Conservation (phyloP, 2,797 vertebrate genomes). For the Botia almorhae region DNA sequence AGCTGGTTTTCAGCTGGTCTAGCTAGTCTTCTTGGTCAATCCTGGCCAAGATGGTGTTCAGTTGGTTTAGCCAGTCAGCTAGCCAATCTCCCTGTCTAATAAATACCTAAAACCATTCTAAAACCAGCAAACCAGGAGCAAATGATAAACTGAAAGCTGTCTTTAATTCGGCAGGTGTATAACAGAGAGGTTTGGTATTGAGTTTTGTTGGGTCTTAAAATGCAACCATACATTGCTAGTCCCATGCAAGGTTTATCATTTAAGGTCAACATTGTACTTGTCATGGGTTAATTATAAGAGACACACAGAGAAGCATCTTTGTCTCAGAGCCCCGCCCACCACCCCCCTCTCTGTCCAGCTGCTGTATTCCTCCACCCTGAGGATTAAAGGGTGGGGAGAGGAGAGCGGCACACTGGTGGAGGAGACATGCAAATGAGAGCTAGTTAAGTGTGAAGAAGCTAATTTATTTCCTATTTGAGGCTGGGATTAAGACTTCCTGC, state of each 20-base stretch:
- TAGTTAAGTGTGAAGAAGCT: constrained; percentile 91
- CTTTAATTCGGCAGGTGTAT: background rate
- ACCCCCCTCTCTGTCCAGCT: constrained; percentile 55
- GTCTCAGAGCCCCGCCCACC: constrained; percentile 30
- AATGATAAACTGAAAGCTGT: too few relatives aligned
- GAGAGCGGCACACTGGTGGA: constrained; percentile 72
- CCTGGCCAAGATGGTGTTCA: background rate
- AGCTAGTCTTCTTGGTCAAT: background rate
- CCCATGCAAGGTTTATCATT: constrained; percentile 21
- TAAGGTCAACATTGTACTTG: constrained; percentile 22
- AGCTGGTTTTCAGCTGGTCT: background rate
- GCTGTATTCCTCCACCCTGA: constrained; percentile 72
- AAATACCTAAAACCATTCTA: too few relatives aligned
- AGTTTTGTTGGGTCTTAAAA: background rate
- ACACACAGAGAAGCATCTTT: constrained; percentile 61
- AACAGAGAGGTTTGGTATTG: background rate
- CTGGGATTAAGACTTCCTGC: constrained; percentile 86
- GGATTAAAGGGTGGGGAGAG: constrained; percentile 81
- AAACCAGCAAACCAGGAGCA: background rate
- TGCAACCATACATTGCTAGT: background rate
- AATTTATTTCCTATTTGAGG: constrained; percentile 89
- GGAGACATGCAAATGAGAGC: constrained; percentile 84
- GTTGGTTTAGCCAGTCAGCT: background rate
- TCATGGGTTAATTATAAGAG: constrained; percentile 32
- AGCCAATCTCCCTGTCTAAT: too few relatives aligned